phyloP scores from a whole-genome alignment of 2,888 invertebrate species.

The Ophonus ardosiacus region DNA sequence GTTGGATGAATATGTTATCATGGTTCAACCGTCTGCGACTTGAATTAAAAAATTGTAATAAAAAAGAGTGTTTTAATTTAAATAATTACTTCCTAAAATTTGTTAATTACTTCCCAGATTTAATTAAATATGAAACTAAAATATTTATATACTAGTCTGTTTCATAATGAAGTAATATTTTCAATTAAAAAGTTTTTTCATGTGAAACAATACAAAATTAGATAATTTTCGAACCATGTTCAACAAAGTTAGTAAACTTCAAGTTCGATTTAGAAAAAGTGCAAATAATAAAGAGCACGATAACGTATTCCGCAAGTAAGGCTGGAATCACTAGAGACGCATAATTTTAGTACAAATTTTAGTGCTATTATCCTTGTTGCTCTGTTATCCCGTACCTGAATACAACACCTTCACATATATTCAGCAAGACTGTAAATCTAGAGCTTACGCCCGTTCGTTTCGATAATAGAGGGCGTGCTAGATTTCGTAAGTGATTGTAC shows the following conservation, averaged over 20 bases:
- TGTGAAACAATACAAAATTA: too few species aligned
- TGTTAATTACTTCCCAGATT: too few species aligned
- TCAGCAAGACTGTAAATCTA: slow-evolving; percentile 26
- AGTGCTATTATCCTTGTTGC: slow-evolving; percentile 41
- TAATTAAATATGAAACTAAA: too few species aligned
- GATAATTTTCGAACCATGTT: too few species aligned
- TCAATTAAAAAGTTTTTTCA: too few species aligned
- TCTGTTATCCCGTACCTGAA: slow-evolving; percentile 34
- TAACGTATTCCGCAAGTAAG: slow-evolving; percentile 5
- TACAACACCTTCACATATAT: slow-evolving; percentile 18
- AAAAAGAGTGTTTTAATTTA: too few species aligned
- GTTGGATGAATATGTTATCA: too few species aligned
- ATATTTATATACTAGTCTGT: too few species aligned
- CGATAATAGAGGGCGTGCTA: background rate
- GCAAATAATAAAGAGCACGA: background rate
- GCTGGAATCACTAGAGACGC: slow-evolving; percentile 28
- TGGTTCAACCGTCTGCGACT: too few species aligned
- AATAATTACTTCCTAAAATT: too few species aligned
- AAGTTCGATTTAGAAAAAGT: background rate
- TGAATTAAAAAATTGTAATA: too few species aligned
- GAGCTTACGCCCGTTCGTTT: background rate
- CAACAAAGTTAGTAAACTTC: background rate
- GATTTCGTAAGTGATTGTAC: background rate
- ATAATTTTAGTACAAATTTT: slow-evolving; percentile 28
- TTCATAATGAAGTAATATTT: too few species aligned